phyloP scores from a whole-genome alignment of 2,797 vertebrate species.

The Pseudochaenichthys georgianus region DNA sequence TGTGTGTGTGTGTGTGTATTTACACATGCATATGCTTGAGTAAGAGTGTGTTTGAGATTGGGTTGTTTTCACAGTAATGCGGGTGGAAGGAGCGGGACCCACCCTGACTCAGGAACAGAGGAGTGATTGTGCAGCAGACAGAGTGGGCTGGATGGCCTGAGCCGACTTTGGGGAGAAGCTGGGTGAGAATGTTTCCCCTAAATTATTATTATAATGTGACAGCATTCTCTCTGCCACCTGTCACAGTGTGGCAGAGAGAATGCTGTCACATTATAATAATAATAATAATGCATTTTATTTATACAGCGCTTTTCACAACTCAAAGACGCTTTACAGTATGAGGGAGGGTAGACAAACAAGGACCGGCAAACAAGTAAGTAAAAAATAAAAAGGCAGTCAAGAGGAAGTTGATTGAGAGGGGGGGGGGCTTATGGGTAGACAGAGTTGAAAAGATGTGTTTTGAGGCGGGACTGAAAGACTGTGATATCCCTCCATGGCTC shows the following conservation, averaged over 20 bases:
- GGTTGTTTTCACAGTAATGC: constrained; percentile 82
- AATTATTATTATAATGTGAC: constrained; percentile 11
- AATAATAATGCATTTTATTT: no score
- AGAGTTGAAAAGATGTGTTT: no score
- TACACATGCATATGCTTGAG: constrained; percentile 69
- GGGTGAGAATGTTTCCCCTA: constrained; percentile 61
- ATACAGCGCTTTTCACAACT: no score
- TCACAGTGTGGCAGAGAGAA: constrained; percentile 80
- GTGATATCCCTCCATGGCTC: constrained; percentile 32
- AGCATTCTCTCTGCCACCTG: constrained; percentile 27
- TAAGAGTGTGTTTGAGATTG: constrained; percentile 78
- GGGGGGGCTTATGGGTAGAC: no score
- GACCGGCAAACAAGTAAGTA: no score
- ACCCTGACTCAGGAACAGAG: constrained; percentile 82
- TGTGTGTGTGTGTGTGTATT: constrained; percentile 73
- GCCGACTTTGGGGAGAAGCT: constrained; percentile 55
- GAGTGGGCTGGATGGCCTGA: constrained; percentile 62
- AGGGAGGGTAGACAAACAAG: no score
- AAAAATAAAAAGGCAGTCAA: no score
- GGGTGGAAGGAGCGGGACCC: constrained; percentile 76
- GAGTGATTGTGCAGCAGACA: constrained; percentile 78
- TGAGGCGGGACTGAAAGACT: no score
- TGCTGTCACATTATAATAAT: constrained; percentile 61
- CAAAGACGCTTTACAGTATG: no score
- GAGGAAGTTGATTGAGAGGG: no score